Conservation (phyloP, 2,797 vertebrate species). For the Simalia tracyae region DNA sequence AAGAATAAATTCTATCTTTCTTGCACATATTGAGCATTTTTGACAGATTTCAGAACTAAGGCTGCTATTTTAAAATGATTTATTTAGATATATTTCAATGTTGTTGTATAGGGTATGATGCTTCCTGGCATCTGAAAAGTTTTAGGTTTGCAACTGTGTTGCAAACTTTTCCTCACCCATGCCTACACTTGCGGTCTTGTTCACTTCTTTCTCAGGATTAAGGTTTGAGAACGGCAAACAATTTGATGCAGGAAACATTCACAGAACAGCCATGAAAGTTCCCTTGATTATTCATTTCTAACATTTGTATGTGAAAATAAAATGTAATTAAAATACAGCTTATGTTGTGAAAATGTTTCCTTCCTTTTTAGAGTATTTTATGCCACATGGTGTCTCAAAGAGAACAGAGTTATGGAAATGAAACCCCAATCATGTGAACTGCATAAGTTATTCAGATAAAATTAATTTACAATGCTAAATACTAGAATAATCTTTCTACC, state of each 20-base stretch:
- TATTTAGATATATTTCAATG: neutral
- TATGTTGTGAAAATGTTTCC: conserved; percentile 15
- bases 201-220: neutral
- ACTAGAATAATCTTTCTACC: conserved; percentile 1
- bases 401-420: neutral
- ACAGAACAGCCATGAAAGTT: neutral
- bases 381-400: neutral
- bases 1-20: neutral
- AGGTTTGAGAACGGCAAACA: neutral
- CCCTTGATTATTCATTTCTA: conserved; percentile 1
- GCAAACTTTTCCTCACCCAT: neutral
- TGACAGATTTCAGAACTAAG: neutral
- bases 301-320: conserved; percentile 22
- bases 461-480: conserved; percentile 31
- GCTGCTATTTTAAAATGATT: neutral
- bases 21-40: neutral
- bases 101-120: neutral
- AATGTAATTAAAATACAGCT: conserved; percentile 38
- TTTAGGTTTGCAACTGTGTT: too few relatives aligned
- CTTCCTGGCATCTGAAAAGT: neutral
- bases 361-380: conserved; percentile 6
- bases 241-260: conserved; percentile 19
- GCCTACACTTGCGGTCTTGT: neutral
- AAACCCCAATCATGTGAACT: neutral
- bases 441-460: conserved; percentile 6